Conservation (phyloP, 64 coral and sea anemone genomes). For the Pocillopora damicornis region DNA sequence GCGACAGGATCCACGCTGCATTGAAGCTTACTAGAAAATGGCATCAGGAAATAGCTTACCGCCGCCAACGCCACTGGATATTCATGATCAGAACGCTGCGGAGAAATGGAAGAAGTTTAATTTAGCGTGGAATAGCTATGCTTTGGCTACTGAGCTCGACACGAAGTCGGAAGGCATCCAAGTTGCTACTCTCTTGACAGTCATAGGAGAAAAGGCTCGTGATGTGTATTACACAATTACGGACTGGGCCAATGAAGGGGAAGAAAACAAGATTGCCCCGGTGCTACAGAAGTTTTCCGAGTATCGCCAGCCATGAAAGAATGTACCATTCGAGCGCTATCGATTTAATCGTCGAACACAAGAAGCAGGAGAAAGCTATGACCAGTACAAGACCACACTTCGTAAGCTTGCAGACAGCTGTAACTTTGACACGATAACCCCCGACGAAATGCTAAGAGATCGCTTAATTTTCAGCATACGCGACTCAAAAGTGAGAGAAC, state of each 20-base stretch:
- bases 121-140: slow-evolving; percentile 38
- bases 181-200: slow-evolving; percentile 22
- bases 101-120: slow-evolving; percentile 6
- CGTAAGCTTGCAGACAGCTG: slow-evolving; percentile 46
- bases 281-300: slow-evolving; percentile 6
- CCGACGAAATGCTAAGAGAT: slow-evolving; percentile 51
- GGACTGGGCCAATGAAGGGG: not conserved
- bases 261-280: not conserved
- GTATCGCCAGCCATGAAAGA: not conserved
- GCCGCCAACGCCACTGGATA: not conserved
- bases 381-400: slow-evolving; percentile 51
- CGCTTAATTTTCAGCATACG: slow-evolving; percentile 40
- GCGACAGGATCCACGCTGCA: not conserved
- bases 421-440: slow-evolving; percentile 47
- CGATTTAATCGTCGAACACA: slow-evolving; percentile 27
- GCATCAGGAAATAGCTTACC: not conserved
- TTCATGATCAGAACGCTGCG: not conserved
- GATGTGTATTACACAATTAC: slow-evolving; percentile 49
- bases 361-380: slow-evolving; percentile 46
- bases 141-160: slow-evolving; percentile 27
- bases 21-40: not conserved
- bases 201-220: slow-evolving; percentile 32
- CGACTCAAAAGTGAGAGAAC: slow-evolving; percentile 52
- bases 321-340: not conserved
- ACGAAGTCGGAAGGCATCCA: slow-evolving; percentile 20